phyloP scores from a whole-genome alignment of 2,888 invertebrate genomes.

The Microchrysa polita region DNA sequence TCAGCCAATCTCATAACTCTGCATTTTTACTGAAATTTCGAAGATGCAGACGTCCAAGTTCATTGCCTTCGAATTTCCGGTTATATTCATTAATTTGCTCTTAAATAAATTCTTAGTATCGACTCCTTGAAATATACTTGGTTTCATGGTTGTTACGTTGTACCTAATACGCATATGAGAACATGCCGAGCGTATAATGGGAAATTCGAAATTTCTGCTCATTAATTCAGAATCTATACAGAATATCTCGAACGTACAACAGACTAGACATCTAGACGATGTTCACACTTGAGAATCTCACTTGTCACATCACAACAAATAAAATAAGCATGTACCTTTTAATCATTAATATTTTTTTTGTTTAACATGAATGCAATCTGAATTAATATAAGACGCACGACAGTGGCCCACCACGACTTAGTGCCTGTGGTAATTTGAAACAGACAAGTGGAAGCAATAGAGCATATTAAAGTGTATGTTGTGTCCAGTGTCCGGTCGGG shows the following conservation, averaged over 20 bases:
- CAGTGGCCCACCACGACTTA: conserved; percentile 27
- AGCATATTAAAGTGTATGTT: conserved; percentile 8
- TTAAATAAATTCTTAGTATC: conserved; percentile 17
- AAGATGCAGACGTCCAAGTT: background rate
- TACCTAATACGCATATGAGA: background rate
- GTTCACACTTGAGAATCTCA: conserved; percentile 28
- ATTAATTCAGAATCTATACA: background rate
- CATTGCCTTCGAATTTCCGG: background rate
- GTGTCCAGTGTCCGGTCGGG: conserved; percentile 29
- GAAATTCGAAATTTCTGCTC: background rate
- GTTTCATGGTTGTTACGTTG: background rate
- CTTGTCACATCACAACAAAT: background rate
- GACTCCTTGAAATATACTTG: conserved; percentile 4
- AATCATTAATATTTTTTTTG: conserved; percentile 30
- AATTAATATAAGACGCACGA: conserved; percentile 38
- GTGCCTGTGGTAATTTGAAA: conserved; percentile 31
- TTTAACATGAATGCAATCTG: conserved; percentile 3
- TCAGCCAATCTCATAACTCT: too few relatives aligned
- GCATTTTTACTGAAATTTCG: background rate
- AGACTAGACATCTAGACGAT: conserved; percentile 7
- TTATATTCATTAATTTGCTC: background rate
- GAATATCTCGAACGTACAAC: conserved; percentile 27
- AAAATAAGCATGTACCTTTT: conserved; percentile 6
- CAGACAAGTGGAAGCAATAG: conserved; percentile 40
- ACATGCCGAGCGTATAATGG: background rate